Evolutionary conservation across 2,888 invertebrate genomes (phyloP).

Genomic region (Agrotis ipsilon): DNA sequence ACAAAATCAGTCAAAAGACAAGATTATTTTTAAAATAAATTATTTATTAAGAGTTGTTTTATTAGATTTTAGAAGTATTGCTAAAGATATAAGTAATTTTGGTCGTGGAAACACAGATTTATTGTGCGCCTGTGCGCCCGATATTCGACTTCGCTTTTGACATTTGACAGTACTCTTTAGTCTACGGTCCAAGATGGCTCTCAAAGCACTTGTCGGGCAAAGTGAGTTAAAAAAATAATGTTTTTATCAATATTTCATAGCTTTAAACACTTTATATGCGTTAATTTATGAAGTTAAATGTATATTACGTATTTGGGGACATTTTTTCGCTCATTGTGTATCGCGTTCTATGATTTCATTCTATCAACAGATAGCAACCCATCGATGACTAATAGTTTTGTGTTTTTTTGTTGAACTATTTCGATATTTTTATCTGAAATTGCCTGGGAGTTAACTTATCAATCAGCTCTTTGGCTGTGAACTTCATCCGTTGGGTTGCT

Average conservation of each 20-base stretch:
- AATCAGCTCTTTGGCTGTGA: conserved; percentile 2
- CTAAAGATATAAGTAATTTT: not conserved
- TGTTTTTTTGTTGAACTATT: conserved; percentile 55
- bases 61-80: too few relatives aligned
- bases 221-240: conserved; percentile 92
- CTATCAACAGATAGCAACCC: conserved; percentile 56
- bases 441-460: conserved; percentile 1
- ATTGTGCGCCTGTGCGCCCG: not conserved
- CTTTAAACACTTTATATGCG: not conserved
- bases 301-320: not conserved
- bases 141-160: conserved; percentile 30
- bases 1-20: too few relatives aligned
- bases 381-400: conserved; percentile 77
- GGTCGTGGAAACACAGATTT: conserved; percentile 31
- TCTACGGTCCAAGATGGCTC: conserved; percentile 94
- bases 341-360: conserved; percentile 27
- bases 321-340: conserved; percentile 6
- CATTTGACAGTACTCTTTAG: conserved; percentile 69
- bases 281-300: not conserved
- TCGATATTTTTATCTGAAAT: conserved; percentile 22
- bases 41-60: too few relatives aligned
- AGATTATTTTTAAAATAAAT: too few relatives aligned
- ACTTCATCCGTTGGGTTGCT: not conserved
- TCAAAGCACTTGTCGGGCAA: conserved; percentile 96
- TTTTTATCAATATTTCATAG: conserved; percentile 41